Evolutionary conservation across 1,140 invertebrate genomes (phyloP).

Genomic region (Thrips palmi): DNA sequence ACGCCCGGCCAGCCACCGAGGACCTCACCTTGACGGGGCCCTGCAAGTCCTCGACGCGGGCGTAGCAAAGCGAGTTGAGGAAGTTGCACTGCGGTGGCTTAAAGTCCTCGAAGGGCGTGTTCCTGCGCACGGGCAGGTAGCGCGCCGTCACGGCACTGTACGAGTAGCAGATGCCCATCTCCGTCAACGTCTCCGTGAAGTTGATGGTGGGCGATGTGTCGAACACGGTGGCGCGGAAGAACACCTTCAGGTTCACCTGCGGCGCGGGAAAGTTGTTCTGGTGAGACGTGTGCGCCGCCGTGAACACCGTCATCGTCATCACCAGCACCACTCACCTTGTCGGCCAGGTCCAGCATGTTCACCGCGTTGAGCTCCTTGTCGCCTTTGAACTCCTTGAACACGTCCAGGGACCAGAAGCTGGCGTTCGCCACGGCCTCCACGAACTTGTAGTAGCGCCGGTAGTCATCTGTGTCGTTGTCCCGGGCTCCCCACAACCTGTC

Average conservation of each 20-base stretch:
- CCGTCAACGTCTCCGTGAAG: constrained; percentile 15
- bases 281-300: not conserved
- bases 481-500: no score
- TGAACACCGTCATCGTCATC: not conserved
- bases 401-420: constrained; percentile 25
- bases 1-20: not conserved
- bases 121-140: constrained; percentile 10
- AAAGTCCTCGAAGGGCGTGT: not conserved
- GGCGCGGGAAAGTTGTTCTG: not conserved
- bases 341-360: constrained; percentile 25
- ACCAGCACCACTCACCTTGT: constrained; percentile 20
- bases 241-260: constrained; percentile 12
- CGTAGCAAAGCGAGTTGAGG: constrained; percentile 17
- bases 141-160: constrained; percentile 14
- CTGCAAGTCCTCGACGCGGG: constrained; percentile 16
- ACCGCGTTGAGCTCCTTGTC: constrained; percentile 24
- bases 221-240: constrained; percentile 14
- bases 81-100: constrained; percentile 16
- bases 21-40: constrained; percentile 13
- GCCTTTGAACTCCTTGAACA: constrained; percentile 24
- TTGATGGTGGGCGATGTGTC: constrained; percentile 12
- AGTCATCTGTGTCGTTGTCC: no score
- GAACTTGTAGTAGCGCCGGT: constrained; percentile 23
- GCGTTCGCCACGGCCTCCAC: constrained; percentile 27
- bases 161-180: constrained; percentile 18